phyloP scores from a whole-genome alignment of 2,888 invertebrate species.

The Drosophila cyrtoloma region DNA sequence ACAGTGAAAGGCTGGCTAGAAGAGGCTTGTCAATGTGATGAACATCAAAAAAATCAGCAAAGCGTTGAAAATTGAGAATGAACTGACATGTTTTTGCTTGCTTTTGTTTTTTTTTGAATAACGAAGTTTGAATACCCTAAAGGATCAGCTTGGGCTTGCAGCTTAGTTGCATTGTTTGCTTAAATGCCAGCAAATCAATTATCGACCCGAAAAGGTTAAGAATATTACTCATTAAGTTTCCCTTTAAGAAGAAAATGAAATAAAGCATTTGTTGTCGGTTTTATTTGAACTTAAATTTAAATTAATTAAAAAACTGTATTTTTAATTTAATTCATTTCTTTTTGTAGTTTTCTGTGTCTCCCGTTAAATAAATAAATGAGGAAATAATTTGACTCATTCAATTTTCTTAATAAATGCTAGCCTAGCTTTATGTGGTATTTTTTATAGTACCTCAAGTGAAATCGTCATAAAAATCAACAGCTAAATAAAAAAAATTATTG shows the following conservation, averaged over 20 bases:
- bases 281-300: background rate
- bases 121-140: background rate
- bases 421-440: background rate
- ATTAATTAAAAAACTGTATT: background rate
- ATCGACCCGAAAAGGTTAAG: rapidly evolving
- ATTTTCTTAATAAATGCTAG: background rate
- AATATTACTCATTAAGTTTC: background rate
- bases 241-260: background rate
- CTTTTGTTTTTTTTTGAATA: background rate
- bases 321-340: background rate
- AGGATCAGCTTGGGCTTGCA: rapidly evolving
- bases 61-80: background rate
- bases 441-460: background rate
- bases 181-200: background rate
- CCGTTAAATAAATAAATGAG: background rate
- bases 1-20: conserved; percentile 65
- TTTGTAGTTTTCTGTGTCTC: no score
- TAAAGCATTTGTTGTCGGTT: background rate
- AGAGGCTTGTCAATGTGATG: conserved; percentile 36
- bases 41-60: conserved; percentile 22
- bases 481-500: background rate
- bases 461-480: background rate
- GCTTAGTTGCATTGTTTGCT: background rate
- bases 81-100: background rate
- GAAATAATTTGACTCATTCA: background rate